Conservation (phyloP, 2,113 vertebrate genomes). For the Paramisgurnus dabryanus region DNA sequence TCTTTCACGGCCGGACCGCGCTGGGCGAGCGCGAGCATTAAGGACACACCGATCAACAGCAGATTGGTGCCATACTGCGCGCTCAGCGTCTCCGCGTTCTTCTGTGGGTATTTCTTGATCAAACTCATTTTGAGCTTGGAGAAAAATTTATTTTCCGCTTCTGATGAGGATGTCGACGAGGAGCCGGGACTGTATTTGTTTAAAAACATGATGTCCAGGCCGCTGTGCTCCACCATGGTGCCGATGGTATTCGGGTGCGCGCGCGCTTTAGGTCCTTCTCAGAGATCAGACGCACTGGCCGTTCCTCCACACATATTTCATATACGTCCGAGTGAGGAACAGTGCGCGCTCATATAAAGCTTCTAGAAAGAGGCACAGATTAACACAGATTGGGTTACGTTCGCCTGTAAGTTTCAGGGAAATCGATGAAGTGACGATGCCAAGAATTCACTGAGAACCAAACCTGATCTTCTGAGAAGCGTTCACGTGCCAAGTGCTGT, state of each 20-base stretch:
- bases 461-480: constrained; percentile 6
- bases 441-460: constrained; percentile 60
- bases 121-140: constrained; percentile 64
- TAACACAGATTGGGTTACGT: constrained; percentile 70
- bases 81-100: constrained; percentile 89
- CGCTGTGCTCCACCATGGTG: constrained; percentile 71
- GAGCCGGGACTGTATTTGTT: constrained; percentile 69
- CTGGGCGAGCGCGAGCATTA: constrained; percentile 88
- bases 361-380: constrained; percentile 51
- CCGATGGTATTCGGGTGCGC: constrained; percentile 26
- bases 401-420: constrained; percentile 52
- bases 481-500: not conserved
- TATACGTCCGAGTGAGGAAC: constrained; percentile 55
- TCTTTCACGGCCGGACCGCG: constrained; percentile 79
- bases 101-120: constrained; percentile 79
- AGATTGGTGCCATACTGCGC: constrained; percentile 94
- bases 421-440: constrained; percentile 51
- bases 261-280: not conserved
- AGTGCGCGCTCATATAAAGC: constrained; percentile 30
- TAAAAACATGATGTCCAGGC: constrained; percentile 70
- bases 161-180: constrained; percentile 68
- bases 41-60: constrained; percentile 84
- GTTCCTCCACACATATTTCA: not conserved
- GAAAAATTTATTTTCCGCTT: constrained; percentile 69
- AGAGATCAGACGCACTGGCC: not conserved